These are phyloP conservation scores for Peromyscus melanophrys DNA, from an alignment of 2,797 vertebrate species.

Conservation along the genomic window DNA sequence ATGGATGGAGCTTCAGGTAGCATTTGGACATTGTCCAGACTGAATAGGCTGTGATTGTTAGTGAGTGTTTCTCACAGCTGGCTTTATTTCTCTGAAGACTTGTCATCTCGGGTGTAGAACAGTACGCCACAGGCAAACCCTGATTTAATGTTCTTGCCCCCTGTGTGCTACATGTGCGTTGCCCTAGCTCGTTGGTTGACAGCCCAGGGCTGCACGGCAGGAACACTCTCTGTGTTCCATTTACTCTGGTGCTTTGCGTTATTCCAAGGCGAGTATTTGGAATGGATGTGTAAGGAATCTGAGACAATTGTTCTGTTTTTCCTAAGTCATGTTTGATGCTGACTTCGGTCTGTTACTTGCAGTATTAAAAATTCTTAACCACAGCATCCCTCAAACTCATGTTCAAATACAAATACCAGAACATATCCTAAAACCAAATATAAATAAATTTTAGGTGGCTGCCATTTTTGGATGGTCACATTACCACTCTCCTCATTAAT, in stretches of 20 bases:
- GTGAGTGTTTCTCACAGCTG: conserved; percentile 30
- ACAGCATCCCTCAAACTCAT: conserved; percentile 32
- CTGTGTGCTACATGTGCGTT: background rate
- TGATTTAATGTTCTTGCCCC: conserved; percentile 6
- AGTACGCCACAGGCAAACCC: background rate
- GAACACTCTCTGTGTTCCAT: background rate
- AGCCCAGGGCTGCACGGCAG: background rate
- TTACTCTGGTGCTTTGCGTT: conserved; percentile 25
- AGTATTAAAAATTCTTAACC: conserved; percentile 47
- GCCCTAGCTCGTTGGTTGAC: background rate
- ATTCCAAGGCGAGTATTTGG: background rate
- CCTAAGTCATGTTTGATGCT: background rate
- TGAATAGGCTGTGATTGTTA: background rate
- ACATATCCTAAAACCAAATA: conserved; percentile 41
- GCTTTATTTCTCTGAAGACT: conserved; percentile 47
- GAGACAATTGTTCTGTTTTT: conserved; percentile 6
- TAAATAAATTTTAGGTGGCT: conserved; percentile 39
- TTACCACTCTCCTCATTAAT: background rate
- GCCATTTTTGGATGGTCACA: conserved; percentile 23
- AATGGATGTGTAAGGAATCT: conserved; percentile 25
- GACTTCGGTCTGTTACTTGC: conserved; percentile 42
- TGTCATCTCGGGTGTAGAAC: background rate
- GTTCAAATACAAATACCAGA: conserved; percentile 61
- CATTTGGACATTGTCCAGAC: background rate
- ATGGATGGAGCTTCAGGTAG: background rate